These are phyloP conservation scores for Augiades crinisus DNA, from an alignment of 2,888 invertebrate genomes.

Conservation along the genomic window DNA sequence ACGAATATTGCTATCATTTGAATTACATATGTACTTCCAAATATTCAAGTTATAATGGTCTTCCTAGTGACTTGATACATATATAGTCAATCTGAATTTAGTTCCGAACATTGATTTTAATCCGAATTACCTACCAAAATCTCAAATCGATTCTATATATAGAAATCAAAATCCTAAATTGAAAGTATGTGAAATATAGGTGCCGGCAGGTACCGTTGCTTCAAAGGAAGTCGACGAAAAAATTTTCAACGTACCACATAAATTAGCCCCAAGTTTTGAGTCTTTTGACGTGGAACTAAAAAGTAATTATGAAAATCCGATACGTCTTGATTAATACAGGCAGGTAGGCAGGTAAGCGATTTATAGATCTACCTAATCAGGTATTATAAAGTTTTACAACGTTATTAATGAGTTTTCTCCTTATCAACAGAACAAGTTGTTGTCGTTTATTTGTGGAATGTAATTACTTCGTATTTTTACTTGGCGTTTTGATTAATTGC, in stretches of 20 bases:
- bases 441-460: constrained; percentile 33
- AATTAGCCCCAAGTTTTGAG: constrained; percentile 8
- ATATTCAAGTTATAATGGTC: too few relatives aligned
- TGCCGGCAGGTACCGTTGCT: too few relatives aligned
- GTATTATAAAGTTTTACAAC: constrained; percentile 19
- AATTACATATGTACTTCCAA: too few relatives aligned
- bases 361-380: constrained; percentile 25
- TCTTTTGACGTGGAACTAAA: constrained; percentile 14
- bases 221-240: neutral
- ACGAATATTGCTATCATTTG: too few relatives aligned
- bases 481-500: constrained; percentile 33
- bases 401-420: constrained; percentile 24
- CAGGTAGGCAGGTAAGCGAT: constrained; percentile 16
- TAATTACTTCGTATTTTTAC: constrained; percentile 36
- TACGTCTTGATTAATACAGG: constrained; percentile 23
- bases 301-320: constrained; percentile 18
- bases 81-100: too few relatives aligned
- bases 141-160: too few relatives aligned
- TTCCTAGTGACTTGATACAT: too few relatives aligned
- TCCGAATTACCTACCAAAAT: too few relatives aligned
- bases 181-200: too few relatives aligned
- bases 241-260: neutral
- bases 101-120: too few relatives aligned
- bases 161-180: too few relatives aligned
- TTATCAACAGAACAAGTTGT: constrained; percentile 27